Evolutionary conservation across 2,797 vertebrate species (phyloP), one percentile per base, ranked within the genome.

Genomic region (Geotrypetes seraphini): DNA sequence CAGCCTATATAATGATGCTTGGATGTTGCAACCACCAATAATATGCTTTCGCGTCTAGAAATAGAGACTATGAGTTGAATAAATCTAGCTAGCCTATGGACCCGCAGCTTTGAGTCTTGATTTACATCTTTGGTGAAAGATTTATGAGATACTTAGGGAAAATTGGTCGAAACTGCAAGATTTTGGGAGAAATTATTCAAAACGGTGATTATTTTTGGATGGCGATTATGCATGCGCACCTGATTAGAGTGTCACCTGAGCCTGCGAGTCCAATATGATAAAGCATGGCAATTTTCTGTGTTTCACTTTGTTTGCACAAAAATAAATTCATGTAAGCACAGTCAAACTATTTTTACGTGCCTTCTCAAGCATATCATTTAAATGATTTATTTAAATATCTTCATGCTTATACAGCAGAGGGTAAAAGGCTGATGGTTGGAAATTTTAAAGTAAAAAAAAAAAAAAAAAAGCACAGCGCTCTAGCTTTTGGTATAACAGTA

Each of bases 171-270:
- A 89, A 78, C 75, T 84, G 87, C 82, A 83, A 77, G 85, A 87
- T 91, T 90, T 85, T 73, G 61, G 78, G 79, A 74, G 70, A 80
- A 85, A 95, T 95, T 92, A 93, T 92, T 95, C 88, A 92, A 91
- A 92, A 84, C 76, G 80, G 84, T 69, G 83, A 89, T 91, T 91
- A 92, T 94, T 94, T 95, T 89, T 85, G 88, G 88, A 78, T n/a
- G 82, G 79, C 75, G 85, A 92, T 95, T 94, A 92, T 91, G 86
- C 86, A 92, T 78, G 81, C 84, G 88, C 89, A 93, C 89, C 91
- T 92, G 93, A 97, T 92, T 87, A 84, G 80, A 40, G 77, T 89
- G 86, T 92, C 91, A 91, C 86, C 78, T 77, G 75, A 78, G 85
- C 77, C 78, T 71, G 75, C 79, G 78, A 63, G 47, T 80, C 79